Conservation (phyloP, 2,888 invertebrate genomes). For the Lasius fuliginosus region DNA sequence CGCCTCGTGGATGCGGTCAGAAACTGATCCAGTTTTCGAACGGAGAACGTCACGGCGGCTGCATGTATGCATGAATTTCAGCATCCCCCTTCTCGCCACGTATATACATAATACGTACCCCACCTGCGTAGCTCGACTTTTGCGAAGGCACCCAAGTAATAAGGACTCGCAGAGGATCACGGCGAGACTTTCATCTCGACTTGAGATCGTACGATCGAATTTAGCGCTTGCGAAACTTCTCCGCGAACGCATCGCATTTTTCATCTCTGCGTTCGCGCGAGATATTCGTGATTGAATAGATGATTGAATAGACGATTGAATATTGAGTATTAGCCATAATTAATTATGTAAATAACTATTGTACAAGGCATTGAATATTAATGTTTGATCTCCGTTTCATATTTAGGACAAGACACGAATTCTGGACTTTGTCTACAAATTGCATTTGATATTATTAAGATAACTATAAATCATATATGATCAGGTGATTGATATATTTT, state of each 20-base stretch:
- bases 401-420: background rate
- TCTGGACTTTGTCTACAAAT: background rate
- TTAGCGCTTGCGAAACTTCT: constrained; percentile 40
- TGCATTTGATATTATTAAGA: background rate
- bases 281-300: background rate
- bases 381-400: background rate
- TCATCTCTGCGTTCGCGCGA: constrained; percentile 9
- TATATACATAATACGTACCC: constrained; percentile 59
- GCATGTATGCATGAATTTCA: constrained; percentile 68
- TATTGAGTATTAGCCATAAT: background rate
- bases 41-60: constrained; percentile 82
- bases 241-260: constrained; percentile 34
- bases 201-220: constrained; percentile 33
- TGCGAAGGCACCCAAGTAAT: constrained; percentile 56
- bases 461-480: background rate
- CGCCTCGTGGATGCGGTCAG: constrained; percentile 68
- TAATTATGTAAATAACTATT: background rate
- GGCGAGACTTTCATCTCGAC: constrained; percentile 72
- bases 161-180: constrained; percentile 64
- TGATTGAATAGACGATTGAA: background rate
- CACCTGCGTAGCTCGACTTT: constrained; percentile 64
- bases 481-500: too few species aligned
- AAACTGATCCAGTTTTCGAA: constrained; percentile 82
- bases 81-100: constrained; percentile 74
- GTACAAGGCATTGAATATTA: background rate